These are phyloP conservation scores for Scarus forsteni DNA, from an alignment of 2,797 vertebrate species.

Conservation along the genomic window DNA sequence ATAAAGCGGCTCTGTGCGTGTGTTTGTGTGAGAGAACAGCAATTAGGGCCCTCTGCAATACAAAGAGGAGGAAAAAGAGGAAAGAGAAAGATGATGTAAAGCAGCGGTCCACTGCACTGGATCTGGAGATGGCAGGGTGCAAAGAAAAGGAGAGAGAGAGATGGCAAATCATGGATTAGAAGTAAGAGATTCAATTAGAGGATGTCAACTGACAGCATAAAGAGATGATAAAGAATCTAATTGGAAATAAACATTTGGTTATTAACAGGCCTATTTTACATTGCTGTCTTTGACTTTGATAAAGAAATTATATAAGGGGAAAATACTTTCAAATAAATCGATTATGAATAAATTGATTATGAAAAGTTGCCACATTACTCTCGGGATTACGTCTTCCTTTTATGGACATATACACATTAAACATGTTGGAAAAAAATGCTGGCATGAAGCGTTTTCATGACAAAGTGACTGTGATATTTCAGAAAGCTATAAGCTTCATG, in stretches of 20 bases:
- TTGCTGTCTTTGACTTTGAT: no score
- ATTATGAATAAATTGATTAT: no score
- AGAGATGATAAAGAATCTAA: conserved; percentile 40
- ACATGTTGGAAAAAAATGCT: no score
- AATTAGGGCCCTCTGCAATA: conserved; percentile 72
- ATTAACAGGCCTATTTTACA: no score
- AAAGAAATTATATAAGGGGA: no score
- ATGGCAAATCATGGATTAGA: conserved; percentile 29
- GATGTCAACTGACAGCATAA: conserved; percentile 28
- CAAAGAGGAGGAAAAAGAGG: conserved; percentile 38
- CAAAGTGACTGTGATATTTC: no score
- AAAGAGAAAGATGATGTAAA: conserved; percentile 58
- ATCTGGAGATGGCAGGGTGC: conserved; percentile 42
- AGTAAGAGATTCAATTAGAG: conserved; percentile 43
- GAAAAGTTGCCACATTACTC: no score
- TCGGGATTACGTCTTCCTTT: no score
- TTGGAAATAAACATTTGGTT: conserved; percentile 28
- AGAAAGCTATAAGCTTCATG: no score
- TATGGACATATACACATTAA: no score
- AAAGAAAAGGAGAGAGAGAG: conserved; percentile 18
- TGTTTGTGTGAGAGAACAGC: conserved; percentile 71
- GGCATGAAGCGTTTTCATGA: no score
- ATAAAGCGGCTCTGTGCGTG: conserved; percentile 71
- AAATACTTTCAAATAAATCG: no score
- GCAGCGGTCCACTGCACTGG: conserved; percentile 58